Conservation (phyloP, 2,113 vertebrate species). For the Triplophysa rosa region DNA sequence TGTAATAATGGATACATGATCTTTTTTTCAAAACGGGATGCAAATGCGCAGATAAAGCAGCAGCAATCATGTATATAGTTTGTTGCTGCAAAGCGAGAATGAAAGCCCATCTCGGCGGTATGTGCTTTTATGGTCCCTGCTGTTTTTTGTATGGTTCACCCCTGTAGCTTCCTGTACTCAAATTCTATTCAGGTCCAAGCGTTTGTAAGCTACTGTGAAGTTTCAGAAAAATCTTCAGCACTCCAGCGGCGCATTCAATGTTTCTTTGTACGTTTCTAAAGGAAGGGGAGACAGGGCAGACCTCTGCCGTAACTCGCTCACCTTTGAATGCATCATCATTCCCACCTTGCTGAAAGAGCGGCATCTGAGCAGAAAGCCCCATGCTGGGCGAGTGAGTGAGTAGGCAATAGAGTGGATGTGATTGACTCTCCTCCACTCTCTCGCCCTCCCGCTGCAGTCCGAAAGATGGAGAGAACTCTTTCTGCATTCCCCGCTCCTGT, state of each 20-base stretch:
- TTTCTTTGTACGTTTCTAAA: slow-evolving; percentile 35
- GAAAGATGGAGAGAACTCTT: slow-evolving; percentile 32
- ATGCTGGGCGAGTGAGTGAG: slow-evolving; percentile 40
- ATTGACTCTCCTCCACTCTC: slow-evolving; percentile 66
- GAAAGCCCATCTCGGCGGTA: slow-evolving; percentile 4
- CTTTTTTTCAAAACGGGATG: background rate
- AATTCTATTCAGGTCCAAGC: slow-evolving; percentile 30
- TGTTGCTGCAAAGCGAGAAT: slow-evolving; percentile 26
- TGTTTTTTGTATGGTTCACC: slow-evolving; percentile 38
- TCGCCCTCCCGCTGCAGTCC: slow-evolving; percentile 36
- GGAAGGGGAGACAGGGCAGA: slow-evolving; percentile 5
- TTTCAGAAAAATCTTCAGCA: slow-evolving; percentile 30
- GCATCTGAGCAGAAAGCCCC: slow-evolving; percentile 29
- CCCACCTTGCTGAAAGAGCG: slow-evolving; percentile 30
- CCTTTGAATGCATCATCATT: slow-evolving; percentile 31
- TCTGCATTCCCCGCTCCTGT: slow-evolving; percentile 56
- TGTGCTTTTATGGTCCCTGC: slow-evolving; percentile 5
- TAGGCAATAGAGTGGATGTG: slow-evolving; percentile 62
- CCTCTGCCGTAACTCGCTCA: slow-evolving; percentile 19
- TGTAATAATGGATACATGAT: background rate
- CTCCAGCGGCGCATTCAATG: slow-evolving; percentile 32
- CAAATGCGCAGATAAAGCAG: background rate
- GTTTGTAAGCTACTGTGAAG: slow-evolving; percentile 25
- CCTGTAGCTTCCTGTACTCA: slow-evolving; percentile 9
- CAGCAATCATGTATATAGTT: background rate